These are phyloP conservation scores for Harpalus rubripes DNA, from an alignment of 2,888 invertebrate genomes.

Conservation along the genomic window DNA sequence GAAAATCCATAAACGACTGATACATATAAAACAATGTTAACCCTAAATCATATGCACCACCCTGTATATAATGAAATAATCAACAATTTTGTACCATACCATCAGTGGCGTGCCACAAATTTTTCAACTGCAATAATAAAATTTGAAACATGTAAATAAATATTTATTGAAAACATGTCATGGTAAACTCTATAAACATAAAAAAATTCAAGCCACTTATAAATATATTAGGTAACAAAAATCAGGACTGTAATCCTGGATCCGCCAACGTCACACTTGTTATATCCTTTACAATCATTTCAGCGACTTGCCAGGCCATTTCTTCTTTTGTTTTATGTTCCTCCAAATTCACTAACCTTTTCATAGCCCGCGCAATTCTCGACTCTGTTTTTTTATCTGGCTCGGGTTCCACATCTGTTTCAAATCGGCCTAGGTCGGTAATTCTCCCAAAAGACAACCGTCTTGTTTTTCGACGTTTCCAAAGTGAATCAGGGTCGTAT, in stretches of 20 bases:
- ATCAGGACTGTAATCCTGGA: slow-evolving; percentile 69
- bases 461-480: slow-evolving; percentile 88
- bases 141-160: slow-evolving; percentile 5
- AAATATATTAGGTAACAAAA: slow-evolving; percentile 38
- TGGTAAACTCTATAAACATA: no score
- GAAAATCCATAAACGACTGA: no score
- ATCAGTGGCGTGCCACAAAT: no score
- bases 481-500: slow-evolving; percentile 92
- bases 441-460: slow-evolving; percentile 92
- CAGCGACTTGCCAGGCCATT: slow-evolving; percentile 97
- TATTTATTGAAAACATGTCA: background rate
- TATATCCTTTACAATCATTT: slow-evolving; percentile 97
- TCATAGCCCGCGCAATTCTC: slow-evolving; percentile 82
- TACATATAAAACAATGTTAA: no score
- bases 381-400: slow-evolving; percentile 80
- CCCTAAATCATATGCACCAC: no score
- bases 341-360: slow-evolving; percentile 89
- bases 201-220: slow-evolving; percentile 17
- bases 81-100: no score
- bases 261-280: slow-evolving; percentile 90
- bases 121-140: background rate
- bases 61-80: no score
- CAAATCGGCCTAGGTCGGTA: slow-evolving; percentile 93
- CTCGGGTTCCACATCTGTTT: slow-evolving; percentile 92
- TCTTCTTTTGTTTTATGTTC: slow-evolving; percentile 95